phyloP scores from a whole-genome alignment of 2,888 invertebrate species.

The Lasioglossum malachurum region DNA sequence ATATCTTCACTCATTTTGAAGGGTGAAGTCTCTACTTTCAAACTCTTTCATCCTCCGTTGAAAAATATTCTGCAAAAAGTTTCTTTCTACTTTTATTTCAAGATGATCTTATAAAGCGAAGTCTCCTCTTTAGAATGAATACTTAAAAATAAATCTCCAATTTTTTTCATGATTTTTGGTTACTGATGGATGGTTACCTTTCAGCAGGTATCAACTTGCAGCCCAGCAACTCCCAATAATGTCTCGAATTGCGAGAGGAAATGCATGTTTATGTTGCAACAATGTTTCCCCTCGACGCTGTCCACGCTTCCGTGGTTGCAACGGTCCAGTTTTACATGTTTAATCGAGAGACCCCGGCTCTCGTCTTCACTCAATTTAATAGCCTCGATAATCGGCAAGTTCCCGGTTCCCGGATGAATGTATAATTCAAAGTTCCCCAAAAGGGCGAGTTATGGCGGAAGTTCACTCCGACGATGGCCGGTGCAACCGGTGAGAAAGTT shows the following conservation, averaged over 20 bases:
- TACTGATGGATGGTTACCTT: too few species aligned
- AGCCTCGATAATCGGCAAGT: constrained; percentile 15
- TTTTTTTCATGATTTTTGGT: neutral
- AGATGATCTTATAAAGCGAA: neutral
- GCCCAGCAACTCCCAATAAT: neutral
- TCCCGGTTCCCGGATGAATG: constrained; percentile 4
- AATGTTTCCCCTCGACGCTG: neutral
- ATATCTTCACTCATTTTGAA: neutral
- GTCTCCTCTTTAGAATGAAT: neutral
- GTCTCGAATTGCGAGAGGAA: neutral
- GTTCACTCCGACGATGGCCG: neutral
- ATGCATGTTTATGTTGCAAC: neutral
- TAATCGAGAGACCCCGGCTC: neutral
- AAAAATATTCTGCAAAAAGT: neutral
- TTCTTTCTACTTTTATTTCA: neutral
- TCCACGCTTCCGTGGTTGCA: neutral
- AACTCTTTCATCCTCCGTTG: neutral
- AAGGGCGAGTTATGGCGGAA: neutral
- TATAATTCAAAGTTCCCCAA: constrained; percentile 22
- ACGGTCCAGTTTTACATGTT: neutral
- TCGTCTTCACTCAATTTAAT: constrained; percentile 16
- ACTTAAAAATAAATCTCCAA: neutral
- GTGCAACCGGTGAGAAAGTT: neutral
- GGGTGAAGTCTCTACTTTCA: neutral
- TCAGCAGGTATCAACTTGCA: neutral